Percentiles rank a stretch among this genome's conserved stretches.
phyloP scores from a whole-genome alignment of 2,797 vertebrate species.

The Melanotaenia trifasciata region DNA sequence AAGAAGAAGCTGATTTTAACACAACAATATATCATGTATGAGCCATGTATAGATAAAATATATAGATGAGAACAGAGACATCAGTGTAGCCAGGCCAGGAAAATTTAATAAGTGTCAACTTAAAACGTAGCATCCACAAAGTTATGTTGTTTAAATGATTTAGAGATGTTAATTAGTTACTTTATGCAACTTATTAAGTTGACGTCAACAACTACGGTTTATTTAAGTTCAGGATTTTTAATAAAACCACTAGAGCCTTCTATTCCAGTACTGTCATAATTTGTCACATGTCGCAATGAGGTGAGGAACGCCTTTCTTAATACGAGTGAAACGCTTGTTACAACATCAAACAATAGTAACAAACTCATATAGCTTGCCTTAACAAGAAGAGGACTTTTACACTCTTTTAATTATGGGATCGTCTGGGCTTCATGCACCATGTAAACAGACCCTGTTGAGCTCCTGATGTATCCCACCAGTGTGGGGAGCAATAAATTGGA shows the following conservation, averaged over 20 bases:
- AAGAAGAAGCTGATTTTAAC: not conserved
- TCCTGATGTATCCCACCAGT: conserved; percentile 32
- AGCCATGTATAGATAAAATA: too few relatives aligned
- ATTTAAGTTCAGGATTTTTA: not conserved
- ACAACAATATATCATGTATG: not conserved
- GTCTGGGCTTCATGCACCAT: conserved; percentile 9
- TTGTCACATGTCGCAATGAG: not conserved
- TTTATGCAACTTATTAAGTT: not conserved
- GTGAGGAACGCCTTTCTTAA: too few relatives aligned
- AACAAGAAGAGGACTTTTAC: not conserved
- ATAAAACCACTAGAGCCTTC: not conserved
- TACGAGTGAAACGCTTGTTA: not conserved
- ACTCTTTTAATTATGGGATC: conserved; percentile 25
- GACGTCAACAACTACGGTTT: not conserved
- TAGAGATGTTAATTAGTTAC: not conserved
- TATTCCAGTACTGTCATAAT: not conserved
- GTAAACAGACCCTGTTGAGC: conserved; percentile 23
- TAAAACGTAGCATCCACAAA: not conserved
- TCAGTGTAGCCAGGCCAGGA: not conserved
- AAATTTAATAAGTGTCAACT: not conserved
- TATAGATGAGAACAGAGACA: not conserved
- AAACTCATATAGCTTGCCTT: not conserved
- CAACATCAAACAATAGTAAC: not conserved
- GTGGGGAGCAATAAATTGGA: not conserved
- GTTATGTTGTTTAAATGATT: not conserved